Conservation (phyloP, 1,140 invertebrate genomes). For the Eumeta japonica region DNA sequence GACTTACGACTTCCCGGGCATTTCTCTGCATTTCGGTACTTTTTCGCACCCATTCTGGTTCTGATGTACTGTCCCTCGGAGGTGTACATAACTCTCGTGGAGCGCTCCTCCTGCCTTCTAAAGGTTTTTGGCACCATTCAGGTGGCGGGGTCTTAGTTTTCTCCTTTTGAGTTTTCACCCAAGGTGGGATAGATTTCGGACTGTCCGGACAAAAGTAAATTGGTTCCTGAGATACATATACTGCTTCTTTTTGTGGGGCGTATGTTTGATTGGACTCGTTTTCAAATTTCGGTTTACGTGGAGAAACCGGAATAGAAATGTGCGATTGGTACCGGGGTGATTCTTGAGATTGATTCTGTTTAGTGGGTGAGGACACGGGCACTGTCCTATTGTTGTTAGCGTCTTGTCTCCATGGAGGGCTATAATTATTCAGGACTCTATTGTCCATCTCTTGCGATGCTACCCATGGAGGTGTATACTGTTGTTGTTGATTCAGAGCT, state of each 20-base stretch:
- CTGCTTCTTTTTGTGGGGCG: constrained; percentile 35
- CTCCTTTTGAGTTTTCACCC: constrained; percentile 50
- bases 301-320: constrained; percentile 51
- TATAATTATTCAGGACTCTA: constrained; percentile 23
- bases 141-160: constrained; percentile 52
- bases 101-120: constrained; percentile 37
- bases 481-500: constrained; percentile 17
- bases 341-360: constrained; percentile 18
- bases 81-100: constrained; percentile 39
- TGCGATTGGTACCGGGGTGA: constrained; percentile 47
- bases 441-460: constrained; percentile 31
- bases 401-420: constrained; percentile 21
- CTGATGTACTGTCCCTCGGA: constrained; percentile 37
- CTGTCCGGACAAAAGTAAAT: constrained; percentile 46
- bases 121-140: constrained; percentile 45
- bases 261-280: constrained; percentile 29
- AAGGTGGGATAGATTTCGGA: constrained; percentile 46
- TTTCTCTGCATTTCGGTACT: constrained; percentile 43
- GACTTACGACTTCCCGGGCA: constrained; percentile 36
- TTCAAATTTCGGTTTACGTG: constrained; percentile 35
- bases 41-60: constrained; percentile 46
- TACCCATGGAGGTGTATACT: constrained; percentile 33
- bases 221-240: constrained; percentile 43
- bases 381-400: constrained; percentile 21
- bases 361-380: constrained; percentile 18